A percentile compares a stretch with the other conserved stretches of the same genome.
These are phyloP conservation scores for Drosophila kambysellisi DNA, from an alignment of 2,888 invertebrate genomes.

Conservation along the genomic window DNA sequence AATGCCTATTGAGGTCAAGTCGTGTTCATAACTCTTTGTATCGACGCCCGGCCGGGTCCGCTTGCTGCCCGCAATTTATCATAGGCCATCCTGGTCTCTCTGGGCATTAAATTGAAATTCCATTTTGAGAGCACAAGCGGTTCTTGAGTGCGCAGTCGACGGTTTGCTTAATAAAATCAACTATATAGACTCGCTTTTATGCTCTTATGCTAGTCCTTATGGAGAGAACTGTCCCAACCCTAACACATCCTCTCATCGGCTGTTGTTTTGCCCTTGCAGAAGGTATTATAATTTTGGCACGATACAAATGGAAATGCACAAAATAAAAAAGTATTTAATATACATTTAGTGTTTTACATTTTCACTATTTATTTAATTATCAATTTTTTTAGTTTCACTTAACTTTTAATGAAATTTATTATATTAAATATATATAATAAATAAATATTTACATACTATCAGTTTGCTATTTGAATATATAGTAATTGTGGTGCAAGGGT, in stretches of 20 bases:
- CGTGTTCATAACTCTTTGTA: constrained; percentile 80
- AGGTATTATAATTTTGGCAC: background rate
- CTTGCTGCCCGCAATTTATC: constrained; percentile 61
- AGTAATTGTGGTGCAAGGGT: background rate
- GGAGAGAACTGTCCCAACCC: background rate
- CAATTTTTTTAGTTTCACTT: background rate
- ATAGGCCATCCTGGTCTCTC: constrained; percentile 40
- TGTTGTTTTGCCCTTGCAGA: background rate
- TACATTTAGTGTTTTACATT: too few species aligned
- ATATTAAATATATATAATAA: background rate
- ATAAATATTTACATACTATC: background rate
- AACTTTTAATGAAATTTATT: background rate
- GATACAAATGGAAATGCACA: background rate
- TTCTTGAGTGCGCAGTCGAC: constrained; percentile 17
- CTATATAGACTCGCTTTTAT: constrained; percentile 50
- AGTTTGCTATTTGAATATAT: background rate
- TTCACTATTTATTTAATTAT: background rate
- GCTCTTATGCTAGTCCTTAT: constrained; percentile 30
- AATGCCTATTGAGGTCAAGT: constrained; percentile 78
- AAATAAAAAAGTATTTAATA: background rate
- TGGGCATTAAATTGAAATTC: constrained; percentile 75
- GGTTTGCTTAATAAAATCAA: constrained; percentile 65
- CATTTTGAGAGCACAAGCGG: constrained; percentile 27
- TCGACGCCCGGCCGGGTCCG: constrained; percentile 36
- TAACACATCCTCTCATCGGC: background rate